A percentile compares a stretch with the other conserved stretches of the same genome.
Evolutionary conservation across 1,140 invertebrate genomes (phyloP).

Genomic region (Brachionus manjavacas): DNA sequence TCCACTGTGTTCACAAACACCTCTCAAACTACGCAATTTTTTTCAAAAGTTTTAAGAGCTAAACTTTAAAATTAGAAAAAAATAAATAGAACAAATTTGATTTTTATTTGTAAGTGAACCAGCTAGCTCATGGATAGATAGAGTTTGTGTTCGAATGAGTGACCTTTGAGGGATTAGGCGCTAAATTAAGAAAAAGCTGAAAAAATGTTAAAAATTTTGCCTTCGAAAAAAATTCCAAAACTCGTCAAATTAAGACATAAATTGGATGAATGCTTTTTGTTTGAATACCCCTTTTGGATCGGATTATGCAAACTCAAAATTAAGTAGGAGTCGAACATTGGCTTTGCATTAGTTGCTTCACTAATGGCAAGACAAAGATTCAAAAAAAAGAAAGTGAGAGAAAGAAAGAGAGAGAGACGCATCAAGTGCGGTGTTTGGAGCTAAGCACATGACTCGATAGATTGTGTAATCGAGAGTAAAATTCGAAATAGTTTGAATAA

Average conservation of each 20-base stretch:
- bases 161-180: background rate
- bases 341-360: background rate
- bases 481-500: background rate
- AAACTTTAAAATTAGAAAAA: background rate
- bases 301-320: background rate
- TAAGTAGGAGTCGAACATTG: constrained; percentile 2
- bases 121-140: background rate
- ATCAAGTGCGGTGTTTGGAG: background rate
- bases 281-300: background rate
- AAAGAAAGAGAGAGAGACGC: background rate
- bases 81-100: background rate
- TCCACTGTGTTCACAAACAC: background rate
- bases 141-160: background rate
- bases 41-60: background rate
- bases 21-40: background rate
- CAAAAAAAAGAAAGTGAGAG: background rate
- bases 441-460: background rate
- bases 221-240: background rate
- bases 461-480: background rate
- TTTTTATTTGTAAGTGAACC: background rate
- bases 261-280: background rate
- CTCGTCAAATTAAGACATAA: background rate
- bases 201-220: constrained; percentile 2
- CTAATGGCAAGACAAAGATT: background rate
- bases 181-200: background rate